These are phyloP conservation scores for Syndactyla subalaris DNA, from an alignment of 2,797 vertebrate species.

Conservation along the genomic window DNA sequence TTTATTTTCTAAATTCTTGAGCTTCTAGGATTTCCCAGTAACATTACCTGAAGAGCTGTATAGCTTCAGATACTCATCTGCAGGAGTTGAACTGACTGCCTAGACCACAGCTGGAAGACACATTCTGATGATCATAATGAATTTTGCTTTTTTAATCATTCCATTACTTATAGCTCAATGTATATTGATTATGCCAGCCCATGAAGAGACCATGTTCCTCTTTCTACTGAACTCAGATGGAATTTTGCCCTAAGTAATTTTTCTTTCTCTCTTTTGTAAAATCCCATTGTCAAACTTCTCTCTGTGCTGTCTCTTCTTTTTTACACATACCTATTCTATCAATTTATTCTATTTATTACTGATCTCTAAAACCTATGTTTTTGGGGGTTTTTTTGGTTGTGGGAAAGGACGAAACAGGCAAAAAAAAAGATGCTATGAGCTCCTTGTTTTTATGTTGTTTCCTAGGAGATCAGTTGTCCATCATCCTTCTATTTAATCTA, in stretches of 20 bases:
- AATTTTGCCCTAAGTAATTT: not conserved
- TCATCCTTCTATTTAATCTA: not conserved
- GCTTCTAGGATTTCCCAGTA: not conserved
- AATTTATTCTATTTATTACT: not conserved
- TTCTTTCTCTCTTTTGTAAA: not conserved
- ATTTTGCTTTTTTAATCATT: not conserved
- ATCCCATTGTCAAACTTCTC: not conserved
- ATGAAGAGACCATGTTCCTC: not conserved
- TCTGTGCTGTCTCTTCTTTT: not conserved
- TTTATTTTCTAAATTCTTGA: not conserved
- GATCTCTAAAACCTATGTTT: not conserved
- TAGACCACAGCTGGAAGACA: not conserved
- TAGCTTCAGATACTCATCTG: not conserved
- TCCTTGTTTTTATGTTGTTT: not conserved
- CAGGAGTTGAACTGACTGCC: not conserved
- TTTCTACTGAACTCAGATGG: not conserved
- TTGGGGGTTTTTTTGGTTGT: too few relatives aligned
- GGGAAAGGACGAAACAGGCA: not conserved
- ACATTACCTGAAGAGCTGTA: not conserved
- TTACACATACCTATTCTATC: not conserved
- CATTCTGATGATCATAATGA: not conserved
- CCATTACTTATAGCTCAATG: not conserved
- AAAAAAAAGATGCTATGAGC: not conserved
- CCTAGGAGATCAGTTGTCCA: not conserved
- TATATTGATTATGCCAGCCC: not conserved